Evolutionary conservation across 2,888 invertebrate species (phyloP).

Genomic region (Catocala sponsa): DNA sequence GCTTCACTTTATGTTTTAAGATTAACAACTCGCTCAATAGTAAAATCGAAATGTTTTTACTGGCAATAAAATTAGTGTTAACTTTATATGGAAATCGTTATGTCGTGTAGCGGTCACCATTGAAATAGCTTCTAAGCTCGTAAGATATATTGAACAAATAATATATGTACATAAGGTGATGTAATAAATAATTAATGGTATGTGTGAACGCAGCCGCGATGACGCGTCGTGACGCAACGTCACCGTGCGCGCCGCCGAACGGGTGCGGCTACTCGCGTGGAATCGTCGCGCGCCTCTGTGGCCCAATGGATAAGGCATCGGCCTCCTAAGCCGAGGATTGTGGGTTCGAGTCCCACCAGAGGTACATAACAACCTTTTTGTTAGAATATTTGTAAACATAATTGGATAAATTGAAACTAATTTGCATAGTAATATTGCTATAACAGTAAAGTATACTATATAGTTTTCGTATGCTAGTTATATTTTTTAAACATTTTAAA

Average conservation of each 20-base stretch:
- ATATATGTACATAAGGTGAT: conserved; percentile 37
- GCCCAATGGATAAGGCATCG: conserved; percentile 95
- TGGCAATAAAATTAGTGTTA: no score
- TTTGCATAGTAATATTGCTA: neutral
- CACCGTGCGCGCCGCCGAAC: conserved; percentile 63
- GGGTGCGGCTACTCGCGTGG: conserved; percentile 91
- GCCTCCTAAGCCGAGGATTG: conserved; percentile 95
- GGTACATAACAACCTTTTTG: conserved; percentile 86
- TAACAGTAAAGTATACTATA: no score
- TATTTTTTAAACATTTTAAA: no score
- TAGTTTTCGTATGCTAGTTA: no score
- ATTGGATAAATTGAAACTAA: neutral
- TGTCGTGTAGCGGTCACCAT: neutral
- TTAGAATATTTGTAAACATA: conserved; percentile 17
- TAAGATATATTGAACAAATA: conserved; percentile 3
- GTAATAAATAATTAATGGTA: conserved; percentile 45
- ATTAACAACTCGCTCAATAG: no score
- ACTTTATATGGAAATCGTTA: no score
- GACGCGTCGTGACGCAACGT: conserved; percentile 70
- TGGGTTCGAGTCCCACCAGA: conserved; percentile 96
- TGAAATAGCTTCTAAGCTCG: conserved; percentile 1
- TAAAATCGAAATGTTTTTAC: no score
- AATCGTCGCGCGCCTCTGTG: conserved; percentile 95
- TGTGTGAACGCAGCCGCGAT: conserved; percentile 63
- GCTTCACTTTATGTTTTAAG: no score